Conservation (phyloP, 2,797 vertebrate species). For the Esox masquinongy region DNA sequence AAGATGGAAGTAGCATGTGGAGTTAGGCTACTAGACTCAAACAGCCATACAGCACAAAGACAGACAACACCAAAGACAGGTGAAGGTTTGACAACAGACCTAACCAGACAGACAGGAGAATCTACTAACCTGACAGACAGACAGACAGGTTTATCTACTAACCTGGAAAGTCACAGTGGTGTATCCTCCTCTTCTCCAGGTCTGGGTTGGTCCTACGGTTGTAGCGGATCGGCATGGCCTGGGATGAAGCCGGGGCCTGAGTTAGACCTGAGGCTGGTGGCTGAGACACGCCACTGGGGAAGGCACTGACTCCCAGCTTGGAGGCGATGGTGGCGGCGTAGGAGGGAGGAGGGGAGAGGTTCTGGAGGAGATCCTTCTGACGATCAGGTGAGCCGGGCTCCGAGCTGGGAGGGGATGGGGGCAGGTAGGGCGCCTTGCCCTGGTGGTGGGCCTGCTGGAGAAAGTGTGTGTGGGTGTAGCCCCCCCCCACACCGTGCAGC, state of each 20-base stretch:
- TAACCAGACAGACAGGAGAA: background rate
- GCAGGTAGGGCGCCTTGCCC: slow-evolving; percentile 85
- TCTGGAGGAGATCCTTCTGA: slow-evolving; percentile 94
- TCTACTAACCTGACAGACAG: background rate
- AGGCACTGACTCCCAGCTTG: slow-evolving; percentile 85
- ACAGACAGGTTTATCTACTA: slow-evolving; percentile 19
- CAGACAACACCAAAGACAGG: background rate
- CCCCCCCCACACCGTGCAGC: background rate
- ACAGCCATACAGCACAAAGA: slow-evolving; percentile 17
- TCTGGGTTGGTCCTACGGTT: slow-evolving; percentile 98
- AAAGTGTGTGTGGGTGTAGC: slow-evolving; percentile 69
- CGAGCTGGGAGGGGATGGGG: slow-evolving; percentile 94
- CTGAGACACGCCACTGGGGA: slow-evolving; percentile 57
- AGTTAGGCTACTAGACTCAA: background rate
- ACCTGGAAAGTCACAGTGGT: slow-evolving; percentile 98
- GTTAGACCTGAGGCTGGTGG: slow-evolving; percentile 51
- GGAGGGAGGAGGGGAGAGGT: slow-evolving; percentile 92
- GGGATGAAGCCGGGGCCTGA: slow-evolving; percentile 36
- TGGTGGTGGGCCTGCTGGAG: slow-evolving; percentile 70
- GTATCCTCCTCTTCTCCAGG: slow-evolving; percentile 95
- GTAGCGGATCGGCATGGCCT: slow-evolving; percentile 83
- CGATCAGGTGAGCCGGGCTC: slow-evolving; percentile 96
- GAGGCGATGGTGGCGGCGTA: slow-evolving; percentile 96
- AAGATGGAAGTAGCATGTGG: background rate
- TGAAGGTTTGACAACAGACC: background rate